Conservation (phyloP, 2,797 vertebrate genomes). For the Danionella dracula region DNA sequence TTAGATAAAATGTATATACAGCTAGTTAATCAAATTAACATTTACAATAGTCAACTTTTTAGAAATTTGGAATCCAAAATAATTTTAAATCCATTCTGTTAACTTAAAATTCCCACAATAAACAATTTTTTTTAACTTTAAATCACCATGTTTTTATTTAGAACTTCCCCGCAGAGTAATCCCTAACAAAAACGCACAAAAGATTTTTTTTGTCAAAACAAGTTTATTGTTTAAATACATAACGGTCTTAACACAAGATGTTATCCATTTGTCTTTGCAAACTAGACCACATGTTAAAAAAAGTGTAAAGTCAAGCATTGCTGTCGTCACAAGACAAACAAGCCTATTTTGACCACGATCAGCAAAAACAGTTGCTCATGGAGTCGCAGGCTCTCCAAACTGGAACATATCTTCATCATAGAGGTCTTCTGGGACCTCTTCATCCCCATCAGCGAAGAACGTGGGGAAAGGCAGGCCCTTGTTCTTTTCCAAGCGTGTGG, state of each 20-base stretch:
- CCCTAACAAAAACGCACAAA: neutral
- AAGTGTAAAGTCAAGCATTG: neutral
- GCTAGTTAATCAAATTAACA: no score
- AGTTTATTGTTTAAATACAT: neutral
- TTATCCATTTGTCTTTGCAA: neutral
- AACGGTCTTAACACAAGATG: neutral
- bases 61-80: no score
- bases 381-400: slow-evolving; percentile 25
- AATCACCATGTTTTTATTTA: no score
- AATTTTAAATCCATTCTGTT: no score
- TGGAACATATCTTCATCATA: slow-evolving; percentile 78
- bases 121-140: no score
- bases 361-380: slow-evolving; percentile 9
- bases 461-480: slow-evolving; percentile 85
- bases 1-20: no score
- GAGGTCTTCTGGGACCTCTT: slow-evolving; percentile 85
- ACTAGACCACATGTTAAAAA: neutral
- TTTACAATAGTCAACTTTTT: no score
- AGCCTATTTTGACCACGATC: neutral
- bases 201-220: neutral
- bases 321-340: neutral
- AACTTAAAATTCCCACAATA: no score
- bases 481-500: slow-evolving; percentile 54
- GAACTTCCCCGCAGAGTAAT: no score
- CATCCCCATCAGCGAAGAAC: slow-evolving; percentile 82